These are phyloP conservation scores for Chrysochloris asiatica DNA, from an alignment of 2,113 vertebrate genomes.

Conservation along the genomic window DNA sequence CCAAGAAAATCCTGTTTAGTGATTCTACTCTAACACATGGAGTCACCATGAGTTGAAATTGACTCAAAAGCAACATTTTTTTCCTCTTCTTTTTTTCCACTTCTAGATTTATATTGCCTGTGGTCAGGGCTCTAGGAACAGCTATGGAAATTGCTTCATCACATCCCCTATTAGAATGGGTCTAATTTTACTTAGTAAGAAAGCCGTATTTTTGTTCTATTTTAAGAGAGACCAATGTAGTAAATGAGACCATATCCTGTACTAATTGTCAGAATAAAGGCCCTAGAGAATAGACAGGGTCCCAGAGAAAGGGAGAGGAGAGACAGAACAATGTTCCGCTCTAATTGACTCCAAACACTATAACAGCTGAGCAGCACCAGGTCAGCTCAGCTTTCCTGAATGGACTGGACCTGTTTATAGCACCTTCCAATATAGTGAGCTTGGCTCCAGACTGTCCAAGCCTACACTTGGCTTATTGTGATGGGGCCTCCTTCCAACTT, in stretches of 20 bases:
- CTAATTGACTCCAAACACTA: background rate
- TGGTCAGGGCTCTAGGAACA: background rate
- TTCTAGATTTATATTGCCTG: background rate
- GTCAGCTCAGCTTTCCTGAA: rapidly evolving
- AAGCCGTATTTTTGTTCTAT: constrained; percentile 53
- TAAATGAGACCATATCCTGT: constrained; percentile 26
- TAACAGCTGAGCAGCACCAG: background rate
- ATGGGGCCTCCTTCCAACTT: background rate
- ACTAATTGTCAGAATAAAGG: background rate
- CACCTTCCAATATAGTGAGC: background rate
- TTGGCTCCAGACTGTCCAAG: background rate
- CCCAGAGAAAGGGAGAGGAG: too few species aligned
- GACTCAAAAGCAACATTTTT: too few species aligned
- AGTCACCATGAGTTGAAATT: too few species aligned
- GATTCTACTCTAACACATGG: too few species aligned
- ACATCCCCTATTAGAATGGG: background rate
- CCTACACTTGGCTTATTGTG: rapidly evolving
- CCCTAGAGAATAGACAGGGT: too few species aligned
- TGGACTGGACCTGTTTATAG: background rate
- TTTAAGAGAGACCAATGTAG: constrained; percentile 17
- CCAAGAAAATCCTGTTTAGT: too few species aligned
- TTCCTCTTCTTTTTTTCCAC: too few species aligned
- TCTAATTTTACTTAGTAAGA: constrained; percentile 33
- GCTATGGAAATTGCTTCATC: background rate
- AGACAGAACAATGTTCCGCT: too few species aligned